Percentiles rank a stretch among this genome's conserved stretches.
Conservation (phyloP, 1,140 invertebrate species). For the Ephestia elutella region DNA sequence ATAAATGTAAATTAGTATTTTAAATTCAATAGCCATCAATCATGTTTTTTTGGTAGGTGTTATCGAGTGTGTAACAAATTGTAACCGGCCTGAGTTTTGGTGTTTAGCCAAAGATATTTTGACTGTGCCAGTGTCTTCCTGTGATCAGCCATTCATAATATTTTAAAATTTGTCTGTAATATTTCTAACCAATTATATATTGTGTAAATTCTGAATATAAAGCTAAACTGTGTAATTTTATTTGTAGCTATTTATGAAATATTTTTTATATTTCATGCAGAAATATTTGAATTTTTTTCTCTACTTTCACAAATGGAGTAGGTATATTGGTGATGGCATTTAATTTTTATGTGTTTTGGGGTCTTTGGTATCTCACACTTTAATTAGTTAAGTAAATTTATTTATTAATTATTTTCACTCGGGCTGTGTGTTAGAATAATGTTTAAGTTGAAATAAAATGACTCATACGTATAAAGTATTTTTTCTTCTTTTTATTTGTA, state of each 20-base stretch:
- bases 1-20: too few species aligned
- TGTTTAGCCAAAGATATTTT: too few species aligned
- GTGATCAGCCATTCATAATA: not conserved
- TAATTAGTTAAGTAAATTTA: not conserved
- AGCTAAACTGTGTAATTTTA: too few species aligned
- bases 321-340: not conserved
- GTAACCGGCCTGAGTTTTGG: too few species aligned
- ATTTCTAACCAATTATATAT: not conserved
- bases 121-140: too few species aligned
- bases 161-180: not conserved
- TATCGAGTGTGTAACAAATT: too few species aligned
- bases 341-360: not conserved
- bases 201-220: too few species aligned
- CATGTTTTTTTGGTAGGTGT: too few species aligned
- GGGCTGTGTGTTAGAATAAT: conserved; percentile 8
- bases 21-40: too few species aligned
- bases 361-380: not conserved
- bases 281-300: too few species aligned
- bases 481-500: conserved; percentile 9
- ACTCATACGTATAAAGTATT: not conserved
- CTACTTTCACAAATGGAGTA: too few species aligned
- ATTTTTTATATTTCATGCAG: not conserved
- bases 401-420: not conserved
- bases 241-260: too few species aligned
- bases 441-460: conserved; percentile 7